phyloP scores from a whole-genome alignment of 1,140 invertebrate species.

The Dryas iulia region DNA sequence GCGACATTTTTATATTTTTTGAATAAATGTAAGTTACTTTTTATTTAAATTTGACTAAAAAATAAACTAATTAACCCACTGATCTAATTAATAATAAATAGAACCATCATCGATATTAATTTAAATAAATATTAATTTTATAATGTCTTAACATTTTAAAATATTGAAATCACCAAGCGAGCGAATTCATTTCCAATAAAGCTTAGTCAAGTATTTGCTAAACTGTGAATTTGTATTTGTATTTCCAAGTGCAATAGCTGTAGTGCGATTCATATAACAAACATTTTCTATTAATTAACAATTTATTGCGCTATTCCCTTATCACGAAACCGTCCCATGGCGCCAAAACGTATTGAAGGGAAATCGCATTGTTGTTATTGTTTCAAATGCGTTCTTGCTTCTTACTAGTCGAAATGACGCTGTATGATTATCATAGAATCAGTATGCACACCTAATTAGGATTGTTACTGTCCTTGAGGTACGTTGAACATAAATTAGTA shows the following conservation, averaged over 20 bases:
- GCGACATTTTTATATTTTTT: neutral
- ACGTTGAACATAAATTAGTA: conserved; percentile 16
- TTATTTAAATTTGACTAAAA: too few species aligned
- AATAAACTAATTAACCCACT: neutral
- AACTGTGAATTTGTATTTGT: too few species aligned
- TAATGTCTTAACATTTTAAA: neutral
- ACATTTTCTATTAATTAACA: neutral
- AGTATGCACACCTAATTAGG: conserved; percentile 41
- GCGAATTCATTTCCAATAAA: too few species aligned
- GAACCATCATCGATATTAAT: neutral
- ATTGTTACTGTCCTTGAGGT: conserved; percentile 43
- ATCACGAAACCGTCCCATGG: conserved; percentile 23
- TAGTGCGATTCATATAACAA: neutral
- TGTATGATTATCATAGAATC: conserved; percentile 45
- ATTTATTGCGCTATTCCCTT: conserved; percentile 9
- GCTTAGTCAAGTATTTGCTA: too few species aligned
- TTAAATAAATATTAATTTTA: too few species aligned
- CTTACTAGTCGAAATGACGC: conserved; percentile 18
- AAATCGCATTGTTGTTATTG: conserved; percentile 22
- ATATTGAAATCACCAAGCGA: neutral
- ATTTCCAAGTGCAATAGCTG: too few species aligned
- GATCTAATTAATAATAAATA: neutral
- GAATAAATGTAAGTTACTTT: too few species aligned
- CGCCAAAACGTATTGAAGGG: conserved; percentile 12
- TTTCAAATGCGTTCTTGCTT: conserved; percentile 13